Base-by-base conservation (phyloP, 2,888 invertebrate genomes). In the Onthophagus sagittarius region DNA sequence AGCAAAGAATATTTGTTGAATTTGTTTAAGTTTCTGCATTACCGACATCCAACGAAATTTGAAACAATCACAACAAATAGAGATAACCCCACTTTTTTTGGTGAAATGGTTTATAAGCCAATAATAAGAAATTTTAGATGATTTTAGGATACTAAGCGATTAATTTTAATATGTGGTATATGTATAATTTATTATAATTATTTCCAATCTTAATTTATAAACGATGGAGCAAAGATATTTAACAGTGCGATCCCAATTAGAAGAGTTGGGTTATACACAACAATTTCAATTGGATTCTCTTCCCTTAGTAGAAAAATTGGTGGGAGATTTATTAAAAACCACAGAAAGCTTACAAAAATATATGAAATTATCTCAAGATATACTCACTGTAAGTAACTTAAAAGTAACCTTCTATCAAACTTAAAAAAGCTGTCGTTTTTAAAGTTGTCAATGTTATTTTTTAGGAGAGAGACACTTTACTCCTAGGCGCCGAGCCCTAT, bases 331-430 rank as follows among this genome's bases (percentile, higher is more conserved):
- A 74, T 88, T 96, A 75, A 93, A 94, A 83, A 96, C 96, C 6
- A 96, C 95, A n/a, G 92, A 93, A 78, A 95, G 93, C 81, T 87
- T 96, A 72, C 92, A 94, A 81, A 93, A 95, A 85, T 92, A 94
- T 77, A 96, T 96, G 88, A 88, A 91, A 75, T 86, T 93, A 78
- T 91, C 93, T 5, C 89, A 91, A 82, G 89, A 91, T 79, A 89
- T 92, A 71, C 84, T 90, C 39, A 89, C 91, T 87, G 91, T 91
- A 72, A 73, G 75, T 72, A 13, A n/a, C 2, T n/a, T 71, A 62
- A 31, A 62, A 69, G 70, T 63, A 3, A 6, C 71, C 15, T 62
- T 65, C 63, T 63, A 69, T 70, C 69, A 71, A 69, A 23, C 3
- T 23, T 23, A 23, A 2, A 23, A 23, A 23, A 32, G 32, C 62